Conservation (phyloP, 2,113 vertebrate genomes). For the Paraplagusia blochii region DNA sequence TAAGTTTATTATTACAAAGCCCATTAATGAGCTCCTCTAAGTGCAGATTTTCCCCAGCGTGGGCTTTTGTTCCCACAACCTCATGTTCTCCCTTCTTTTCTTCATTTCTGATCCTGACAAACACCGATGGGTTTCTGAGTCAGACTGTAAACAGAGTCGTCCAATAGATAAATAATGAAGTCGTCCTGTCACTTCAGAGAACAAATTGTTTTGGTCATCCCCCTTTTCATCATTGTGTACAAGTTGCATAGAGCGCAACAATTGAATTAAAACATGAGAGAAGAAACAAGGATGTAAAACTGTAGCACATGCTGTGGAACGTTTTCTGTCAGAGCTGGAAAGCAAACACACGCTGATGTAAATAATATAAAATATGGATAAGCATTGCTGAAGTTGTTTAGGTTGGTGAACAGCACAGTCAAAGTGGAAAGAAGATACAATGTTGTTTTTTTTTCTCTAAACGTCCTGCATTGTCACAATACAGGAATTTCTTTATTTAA, state of each 20-base stretch:
- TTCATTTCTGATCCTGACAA: no score
- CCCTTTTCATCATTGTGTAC: background rate
- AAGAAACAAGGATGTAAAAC: conserved; percentile 11
- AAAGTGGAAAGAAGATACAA: background rate
- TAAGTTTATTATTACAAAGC: background rate
- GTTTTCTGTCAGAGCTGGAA: conserved; percentile 11
- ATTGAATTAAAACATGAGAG: conserved; percentile 10
- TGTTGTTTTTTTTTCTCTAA: background rate
- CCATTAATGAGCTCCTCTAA: conserved; percentile 8
- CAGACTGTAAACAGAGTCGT: background rate
- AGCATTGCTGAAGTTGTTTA: background rate
- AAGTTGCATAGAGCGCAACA: conserved; percentile 2
- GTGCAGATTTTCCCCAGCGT: conserved; percentile 2
- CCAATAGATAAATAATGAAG: background rate
- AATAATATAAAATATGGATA: conserved; percentile 8
- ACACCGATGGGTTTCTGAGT: no score
- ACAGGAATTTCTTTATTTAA: background rate
- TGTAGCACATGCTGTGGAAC: conserved; percentile 13
- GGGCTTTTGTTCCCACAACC: background rate
- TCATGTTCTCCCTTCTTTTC: background rate
- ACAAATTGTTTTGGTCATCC: background rate
- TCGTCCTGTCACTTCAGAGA: background rate
- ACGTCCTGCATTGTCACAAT: conserved; percentile 18
- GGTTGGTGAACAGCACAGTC: background rate
- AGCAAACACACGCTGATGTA: conserved; percentile 5